phyloP scores from a whole-genome alignment of 2,888 invertebrate species.

The Reticulitermes lucifugus region DNA sequence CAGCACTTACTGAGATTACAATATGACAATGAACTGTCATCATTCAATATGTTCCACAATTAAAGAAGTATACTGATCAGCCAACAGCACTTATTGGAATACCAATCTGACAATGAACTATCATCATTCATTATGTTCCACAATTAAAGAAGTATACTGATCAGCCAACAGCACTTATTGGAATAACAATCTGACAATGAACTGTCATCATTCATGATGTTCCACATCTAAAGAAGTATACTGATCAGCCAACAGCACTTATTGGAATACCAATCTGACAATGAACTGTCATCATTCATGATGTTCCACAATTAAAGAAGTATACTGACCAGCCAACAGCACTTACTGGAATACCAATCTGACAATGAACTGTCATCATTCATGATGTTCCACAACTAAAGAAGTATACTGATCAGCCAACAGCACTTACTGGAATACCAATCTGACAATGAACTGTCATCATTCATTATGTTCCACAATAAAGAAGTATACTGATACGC shows the following conservation, averaged over 20 bases:
- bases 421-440: constrained; percentile 85
- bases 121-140: no score
- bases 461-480: constrained; percentile 67
- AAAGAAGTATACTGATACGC: neutral
- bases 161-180: no score
- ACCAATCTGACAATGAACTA: no score
- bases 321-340: neutral
- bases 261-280: constrained; percentile 96
- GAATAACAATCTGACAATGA: no score
- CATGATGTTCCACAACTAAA: constrained; percentile 61
- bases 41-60: no score
- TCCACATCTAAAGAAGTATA: neutral
- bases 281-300: constrained; percentile 86
- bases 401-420: neutral
- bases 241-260: constrained; percentile 56
- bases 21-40: no score
- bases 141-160: no score
- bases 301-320: neutral
- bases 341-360: constrained; percentile 92
- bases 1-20: no score
- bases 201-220: no score
- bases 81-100: no score
- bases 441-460: constrained; percentile 92
- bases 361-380: constrained; percentile 90
- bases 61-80: no score